Base-by-base conservation (phyloP, 2,888 invertebrate genomes). In the Trichogramma evanescens region DNA sequence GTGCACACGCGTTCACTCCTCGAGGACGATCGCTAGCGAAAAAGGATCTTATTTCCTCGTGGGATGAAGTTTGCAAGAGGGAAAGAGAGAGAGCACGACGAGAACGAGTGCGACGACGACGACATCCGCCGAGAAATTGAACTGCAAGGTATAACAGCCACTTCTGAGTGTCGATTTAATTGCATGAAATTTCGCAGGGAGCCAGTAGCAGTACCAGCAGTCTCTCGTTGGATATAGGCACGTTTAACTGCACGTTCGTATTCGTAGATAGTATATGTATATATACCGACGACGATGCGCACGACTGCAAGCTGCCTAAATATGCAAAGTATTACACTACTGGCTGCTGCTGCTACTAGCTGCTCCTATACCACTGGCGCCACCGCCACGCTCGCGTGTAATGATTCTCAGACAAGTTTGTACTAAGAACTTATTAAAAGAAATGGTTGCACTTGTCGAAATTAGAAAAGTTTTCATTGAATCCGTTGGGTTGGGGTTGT, bases 401-500 rank as follows among this genome's bases (percentile, higher is more conserved):
- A 26, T 26, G 26, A 26, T 39, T 54, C 46, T 50, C 40, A 39
- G 44, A 26, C 26, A 26, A 26, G 26, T 26, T 26, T 26, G 26
- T 26, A 26, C 26, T 26, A 26, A 26, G 26, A 26, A 26, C 44
- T 58, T 59, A 56, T 59, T 59, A 56, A 60, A 60, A 60, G 53
- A 60, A 60, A 60, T 54, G 26, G 40, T 41, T 4, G 41, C n/a
- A 40, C 9, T 13, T 45, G 13, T 8, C 44, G n/a, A 51, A 52
- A 60, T 60, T 60, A 44, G 56, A 56, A 60, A 60, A 60, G 60
- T 60, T 60, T 56, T 52, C 26, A 26, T 26, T 26, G 26, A 26
- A 26, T 26, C 26, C 26, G 26, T 26, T 26, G 26, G 26, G 26
- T 26, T 26, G 26, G 26, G 26, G 26, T 26, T 26, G 26, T 26